Conservation (phyloP, 1,140 invertebrate species). For the Meloidogyne chitwoodi region DNA sequence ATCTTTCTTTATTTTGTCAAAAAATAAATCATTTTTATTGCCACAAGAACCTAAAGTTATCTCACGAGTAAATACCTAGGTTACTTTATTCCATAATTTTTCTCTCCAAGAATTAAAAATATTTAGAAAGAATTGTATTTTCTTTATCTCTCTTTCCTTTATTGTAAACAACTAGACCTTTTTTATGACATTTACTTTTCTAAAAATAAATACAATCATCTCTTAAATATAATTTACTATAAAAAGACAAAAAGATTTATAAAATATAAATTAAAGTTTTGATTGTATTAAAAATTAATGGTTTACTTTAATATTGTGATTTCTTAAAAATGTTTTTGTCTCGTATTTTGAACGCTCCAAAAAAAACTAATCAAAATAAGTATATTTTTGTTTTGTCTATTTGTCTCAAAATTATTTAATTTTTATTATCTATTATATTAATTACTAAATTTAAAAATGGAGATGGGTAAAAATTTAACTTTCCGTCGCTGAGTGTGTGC, state of each 20-base stretch:
- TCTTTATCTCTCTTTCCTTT: neutral
- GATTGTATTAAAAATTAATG: too few species aligned
- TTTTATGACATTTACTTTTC: neutral
- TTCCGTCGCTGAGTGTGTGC: neutral
- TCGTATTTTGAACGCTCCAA: neutral
- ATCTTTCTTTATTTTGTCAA: too few species aligned
- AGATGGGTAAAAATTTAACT: neutral
- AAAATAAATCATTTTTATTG: neutral
- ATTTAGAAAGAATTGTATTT: neutral
- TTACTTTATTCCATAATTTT: neutral
- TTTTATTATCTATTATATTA: neutral
- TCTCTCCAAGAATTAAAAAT: neutral
- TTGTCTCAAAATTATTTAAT: neutral
- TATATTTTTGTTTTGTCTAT: neutral
- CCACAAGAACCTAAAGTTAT: neutral
- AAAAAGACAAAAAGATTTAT: too few species aligned
- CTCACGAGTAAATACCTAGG: neutral
- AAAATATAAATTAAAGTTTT: too few species aligned
- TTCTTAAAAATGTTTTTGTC: neutral
- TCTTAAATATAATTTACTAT: too few species aligned
- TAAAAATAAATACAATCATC: neutral
- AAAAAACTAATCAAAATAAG: neutral
- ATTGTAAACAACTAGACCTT: neutral
- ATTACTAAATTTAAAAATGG: neutral
- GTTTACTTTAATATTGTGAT: too few species aligned